phyloP scores from a whole-genome alignment of 2,888 invertebrate genomes.

The Rhodophaea formosa region DNA sequence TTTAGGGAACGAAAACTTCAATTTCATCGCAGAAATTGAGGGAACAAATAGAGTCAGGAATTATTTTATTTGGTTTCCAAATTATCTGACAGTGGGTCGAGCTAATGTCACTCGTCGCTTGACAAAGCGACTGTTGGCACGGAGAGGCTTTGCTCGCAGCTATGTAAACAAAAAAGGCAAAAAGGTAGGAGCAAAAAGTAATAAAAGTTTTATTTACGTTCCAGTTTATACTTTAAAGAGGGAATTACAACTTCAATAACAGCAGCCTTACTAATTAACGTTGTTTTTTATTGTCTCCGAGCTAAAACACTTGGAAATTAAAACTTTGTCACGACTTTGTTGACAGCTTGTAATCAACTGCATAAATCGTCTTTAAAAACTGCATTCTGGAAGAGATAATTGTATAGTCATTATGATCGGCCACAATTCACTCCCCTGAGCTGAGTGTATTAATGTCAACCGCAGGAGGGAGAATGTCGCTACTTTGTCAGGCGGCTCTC shows the following conservation, averaged over 20 bases:
- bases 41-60: conserved; percentile 49
- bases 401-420: conserved; percentile 32
- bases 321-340: conserved; percentile 26
- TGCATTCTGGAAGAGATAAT: conserved; percentile 23
- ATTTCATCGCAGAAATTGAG: conserved; percentile 35
- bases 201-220: conserved; percentile 62
- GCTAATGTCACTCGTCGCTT: conserved; percentile 74
- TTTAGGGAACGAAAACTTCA: conserved; percentile 17
- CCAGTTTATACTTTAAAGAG: conserved; percentile 46
- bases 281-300: conserved; percentile 27
- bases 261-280: conserved; percentile 28
- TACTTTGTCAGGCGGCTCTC: conserved; percentile 50
- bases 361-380: conserved; percentile 16
- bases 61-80: conserved; percentile 70
- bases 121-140: conserved; percentile 78
- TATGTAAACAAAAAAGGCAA: conserved; percentile 69
- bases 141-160: conserved; percentile 72
- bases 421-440: conserved; percentile 33
- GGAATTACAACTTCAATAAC: conserved; percentile 40
- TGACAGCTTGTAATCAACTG: conserved; percentile 20
- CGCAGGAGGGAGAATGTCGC: conserved; percentile 39
- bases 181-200: conserved; percentile 62
- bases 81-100: conserved; percentile 71
- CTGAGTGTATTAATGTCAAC: conserved; percentile 45
- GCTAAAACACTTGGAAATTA: conserved; percentile 23